Base-by-base conservation (phyloP, 53 echinoderm and acorn worm species). In the Stichopus horrens region DNA sequence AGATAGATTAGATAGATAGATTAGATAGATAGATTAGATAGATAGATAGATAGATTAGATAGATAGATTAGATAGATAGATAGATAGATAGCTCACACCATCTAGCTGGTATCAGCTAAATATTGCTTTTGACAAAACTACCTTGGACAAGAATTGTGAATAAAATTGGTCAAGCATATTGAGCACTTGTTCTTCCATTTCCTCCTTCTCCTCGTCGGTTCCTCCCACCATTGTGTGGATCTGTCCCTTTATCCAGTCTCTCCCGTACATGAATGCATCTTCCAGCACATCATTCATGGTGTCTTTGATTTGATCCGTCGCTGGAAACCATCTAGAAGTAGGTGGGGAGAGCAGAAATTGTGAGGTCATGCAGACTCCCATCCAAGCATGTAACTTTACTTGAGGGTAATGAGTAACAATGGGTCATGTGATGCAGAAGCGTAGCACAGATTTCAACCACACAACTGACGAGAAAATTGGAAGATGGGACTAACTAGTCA, bases 171-270 rank as follows among this genome's bases (percentile, higher is more conserved):
- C 96, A 91, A 95, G 93, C 6, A 96, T 89, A 88, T 93, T 80
- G 14, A 96, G 83, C 14, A 95, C 95, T 86, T 95, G 93, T 75
- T 95, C 91, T 78, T 96, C 95, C 16, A 96, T 86, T 52, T 91
- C 92, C 59, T 91, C 95, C 86, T 91, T 90, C 73, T 93, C 92
- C 4, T 93, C 96, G 21, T 92, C 91, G 0, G 74, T 75, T 21
- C 74, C 87, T 75, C 87, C 87, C 21, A 74, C 56, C 87, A 54
- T 75, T n/a, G 76, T 75, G 87, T 87, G 74, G 74, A 75, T 75
- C 76, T 96, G 93, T 13, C 90, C 81, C 9, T 92, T 89, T 82
- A 96, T 91, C 94, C 95, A 96, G 58, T 96, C 94, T 86, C 96
- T 86, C 8, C 96, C 96, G 66, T 95, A 92, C 63, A 90, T 82